Percentiles rank a stretch among this genome's conserved stretches.
Conservation (phyloP, 2,888 invertebrate genomes). For the Eumacrocentrus americanus region DNA sequence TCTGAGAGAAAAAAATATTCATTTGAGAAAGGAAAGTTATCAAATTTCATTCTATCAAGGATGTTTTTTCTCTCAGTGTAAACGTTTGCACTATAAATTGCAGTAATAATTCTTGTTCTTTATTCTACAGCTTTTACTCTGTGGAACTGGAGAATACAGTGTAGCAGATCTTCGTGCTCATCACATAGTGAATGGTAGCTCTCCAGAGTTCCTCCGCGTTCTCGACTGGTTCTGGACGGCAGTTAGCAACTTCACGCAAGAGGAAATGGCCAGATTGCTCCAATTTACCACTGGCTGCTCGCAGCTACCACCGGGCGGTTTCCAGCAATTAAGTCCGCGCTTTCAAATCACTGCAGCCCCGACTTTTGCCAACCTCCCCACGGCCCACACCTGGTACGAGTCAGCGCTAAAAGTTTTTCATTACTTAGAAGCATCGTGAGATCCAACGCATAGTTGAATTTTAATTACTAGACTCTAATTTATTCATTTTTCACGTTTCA, state of each 20-base stretch:
- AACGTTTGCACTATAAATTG: too few species aligned
- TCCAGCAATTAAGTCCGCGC: constrained; percentile 86
- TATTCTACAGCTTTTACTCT: constrained; percentile 77
- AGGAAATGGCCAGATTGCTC: constrained; percentile 89
- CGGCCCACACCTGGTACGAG: constrained; percentile 88
- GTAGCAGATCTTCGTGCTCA: constrained; percentile 89
- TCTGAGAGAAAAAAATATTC: background rate
- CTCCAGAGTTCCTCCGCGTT: constrained; percentile 82
- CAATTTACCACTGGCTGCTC: constrained; percentile 95
- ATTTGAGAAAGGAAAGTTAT: background rate
- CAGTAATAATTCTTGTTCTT: too few species aligned
- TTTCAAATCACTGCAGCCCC: constrained; percentile 93
- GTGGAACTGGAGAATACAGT: constrained; percentile 92
- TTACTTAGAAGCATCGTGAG: too few species aligned
- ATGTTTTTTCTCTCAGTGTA: too few species aligned
- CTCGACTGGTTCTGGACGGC: constrained; percentile 93
- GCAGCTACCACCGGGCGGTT: constrained; percentile 89
- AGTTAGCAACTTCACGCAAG: constrained; percentile 85
- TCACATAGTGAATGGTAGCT: constrained; percentile 82
- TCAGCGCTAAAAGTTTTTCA: background rate
- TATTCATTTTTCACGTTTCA: constrained; percentile 59
- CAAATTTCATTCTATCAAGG: too few species aligned
- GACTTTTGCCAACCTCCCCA: constrained; percentile 88
- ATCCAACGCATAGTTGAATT: too few species aligned
- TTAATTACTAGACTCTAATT: background rate